Evolutionary conservation across 1,140 invertebrate species (phyloP), one percentile per base, ranked within the genome.

Genomic region (Carcinoscorpius rotundicauda): DNA sequence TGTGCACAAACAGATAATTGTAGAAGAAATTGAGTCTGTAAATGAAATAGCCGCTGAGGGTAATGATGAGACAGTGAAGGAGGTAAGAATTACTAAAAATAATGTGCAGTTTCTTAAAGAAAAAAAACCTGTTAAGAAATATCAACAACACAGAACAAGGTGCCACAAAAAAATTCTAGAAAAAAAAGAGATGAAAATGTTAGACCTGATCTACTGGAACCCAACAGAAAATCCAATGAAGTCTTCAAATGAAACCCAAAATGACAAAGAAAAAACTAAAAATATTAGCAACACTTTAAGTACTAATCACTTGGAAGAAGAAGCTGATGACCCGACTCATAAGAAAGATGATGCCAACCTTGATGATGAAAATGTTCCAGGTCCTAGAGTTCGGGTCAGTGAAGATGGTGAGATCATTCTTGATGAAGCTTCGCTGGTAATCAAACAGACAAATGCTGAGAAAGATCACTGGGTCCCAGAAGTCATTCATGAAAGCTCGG

Each of bases 351-450:
- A 59, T 10, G 64, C 64, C 5, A 57, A 69, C 55, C 53, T n/a
- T 0, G 53, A 55, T 8, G 67, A 75, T 66, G 70, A 76, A 69
- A 78, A 81, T 64, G 74, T 84, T 66, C 84, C 87, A 6, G 89
- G 85, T 1, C 92, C 91, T 2, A 87, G 90, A 75, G 85, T 95
- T 1, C 94, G 91, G 81, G 83, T 96, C 11, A 90, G 89, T 48
- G 85, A 88, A 0, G 86, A 93, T 75, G 92, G 91, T 4, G 83
- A 90, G 74, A 83, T 95, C 64, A 84, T 94, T 60, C 78, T 95
- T 3, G 91, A 95, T 74, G 87, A 93, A 72, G 68, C 56, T 65
- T 68, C 64, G 51, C 51, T 65, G 50, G 64, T 68, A 5, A 64
- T 69, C 49, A 63, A 66, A 61, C 50, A 55, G 48, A 55, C 48